These are phyloP conservation scores for Scaptomyza pallida DNA, from an alignment of 1,140 invertebrate genomes.

Conservation along the genomic window DNA sequence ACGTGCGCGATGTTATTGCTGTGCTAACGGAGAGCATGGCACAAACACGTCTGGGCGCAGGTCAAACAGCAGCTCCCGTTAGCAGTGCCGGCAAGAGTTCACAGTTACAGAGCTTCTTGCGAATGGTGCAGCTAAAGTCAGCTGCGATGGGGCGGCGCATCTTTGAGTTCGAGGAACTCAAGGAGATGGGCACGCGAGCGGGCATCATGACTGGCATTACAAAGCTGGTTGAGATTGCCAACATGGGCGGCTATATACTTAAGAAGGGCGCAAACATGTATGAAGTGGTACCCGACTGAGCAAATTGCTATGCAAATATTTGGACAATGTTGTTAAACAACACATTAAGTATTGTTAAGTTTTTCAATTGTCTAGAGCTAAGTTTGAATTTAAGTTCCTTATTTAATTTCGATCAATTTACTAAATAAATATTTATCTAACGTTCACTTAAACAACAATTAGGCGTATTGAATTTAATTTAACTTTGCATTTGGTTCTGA, in stretches of 20 bases:
- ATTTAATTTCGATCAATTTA: slow-evolving; percentile 13
- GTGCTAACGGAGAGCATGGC: slow-evolving; percentile 92
- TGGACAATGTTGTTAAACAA: slow-evolving; percentile 31
- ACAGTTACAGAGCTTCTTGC: slow-evolving; percentile 91
- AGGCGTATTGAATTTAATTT: neutral
- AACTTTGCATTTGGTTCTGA: neutral
- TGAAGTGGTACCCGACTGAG: slow-evolving; percentile 84
- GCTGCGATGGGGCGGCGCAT: slow-evolving; percentile 87
- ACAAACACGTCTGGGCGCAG: slow-evolving; percentile 85
- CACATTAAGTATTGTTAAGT: slow-evolving; percentile 25
- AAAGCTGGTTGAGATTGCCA: slow-evolving; percentile 90
- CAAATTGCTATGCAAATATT: slow-evolving; percentile 51
- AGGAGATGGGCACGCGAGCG: slow-evolving; percentile 88
- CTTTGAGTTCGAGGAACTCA: slow-evolving; percentile 89
- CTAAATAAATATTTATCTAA: slow-evolving; percentile 11
- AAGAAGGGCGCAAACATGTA: slow-evolving; percentile 93
- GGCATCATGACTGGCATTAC: slow-evolving; percentile 87
- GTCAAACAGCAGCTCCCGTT: slow-evolving; percentile 34
- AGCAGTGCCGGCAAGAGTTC: slow-evolving; percentile 89
- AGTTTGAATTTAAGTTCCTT: neutral
- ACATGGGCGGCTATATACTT: slow-evolving; percentile 93
- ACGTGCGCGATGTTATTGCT: slow-evolving; percentile 94
- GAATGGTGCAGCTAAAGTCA: slow-evolving; percentile 87
- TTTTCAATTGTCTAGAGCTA: slow-evolving; percentile 12
- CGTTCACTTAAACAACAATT: neutral